Base-by-base conservation (phyloP, 1,140 invertebrate species). In the Anastrepha obliqua region DNA sequence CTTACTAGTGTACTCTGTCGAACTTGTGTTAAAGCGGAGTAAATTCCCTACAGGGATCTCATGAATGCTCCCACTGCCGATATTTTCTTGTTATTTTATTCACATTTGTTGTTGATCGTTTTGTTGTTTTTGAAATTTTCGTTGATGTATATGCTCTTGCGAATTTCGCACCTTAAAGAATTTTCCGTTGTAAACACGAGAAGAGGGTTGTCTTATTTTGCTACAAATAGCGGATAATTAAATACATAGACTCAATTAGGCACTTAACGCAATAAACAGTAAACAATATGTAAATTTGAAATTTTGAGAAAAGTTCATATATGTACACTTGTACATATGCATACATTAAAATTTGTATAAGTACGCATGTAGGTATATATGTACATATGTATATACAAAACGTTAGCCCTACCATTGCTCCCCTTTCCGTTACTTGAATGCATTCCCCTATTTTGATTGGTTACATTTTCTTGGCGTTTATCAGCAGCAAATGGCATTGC, bases 211-310 rank as follows among this genome's bases (percentile, higher is more conserved):
- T 51, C 17, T 81, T 81, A 55, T 81, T 74, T 44, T 47, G 67
- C 42, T 6, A 44, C 13, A 74, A 74, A 47, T 17, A 47, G 8
- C 42, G 44, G 44, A 2, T 4, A 39, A 39, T 8, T 0, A 44
- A 4, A 39, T 74, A 47, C 44, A 74, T 74, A 74, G 39, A 39
- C 39, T 42, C 67, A 74, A 47, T 74, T 74, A 74, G 39, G 44
- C 67, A 74, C 67, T 44, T 74, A 74, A 44, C 67, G 39, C 67
- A 74, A 74, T 29, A 47, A 74, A 74, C 15, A 42, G 67, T 74
- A 74, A 74, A 74, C 67, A 74, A 74, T 47, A 74, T 74, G 67
- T 74, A 74, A 74, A 74, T 74, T 74, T 47, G 3, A 42, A 15
- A 47, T 74, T 74, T 74, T 44, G 39, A 29, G 44, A 74, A 74